phyloP scores from a whole-genome alignment of 2,888 invertebrate genomes.

The Spodoptera littoralis region DNA sequence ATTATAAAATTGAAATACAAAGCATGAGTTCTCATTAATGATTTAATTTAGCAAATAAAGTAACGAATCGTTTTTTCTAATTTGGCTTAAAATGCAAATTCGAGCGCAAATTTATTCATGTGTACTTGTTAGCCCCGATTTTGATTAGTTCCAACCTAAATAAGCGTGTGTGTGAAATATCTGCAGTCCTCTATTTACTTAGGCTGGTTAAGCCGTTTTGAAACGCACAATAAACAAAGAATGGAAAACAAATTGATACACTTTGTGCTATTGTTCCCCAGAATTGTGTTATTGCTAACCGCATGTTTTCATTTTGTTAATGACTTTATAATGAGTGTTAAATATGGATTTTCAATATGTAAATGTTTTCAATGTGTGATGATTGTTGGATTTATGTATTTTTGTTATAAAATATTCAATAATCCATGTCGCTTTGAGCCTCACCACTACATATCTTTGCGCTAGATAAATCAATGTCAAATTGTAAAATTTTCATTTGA shows the following conservation, averaged over 20 bases:
- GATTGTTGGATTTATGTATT: no score
- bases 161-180: conserved; percentile 62
- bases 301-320: conserved; percentile 1
- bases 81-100: conserved; percentile 53
- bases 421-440: no score
- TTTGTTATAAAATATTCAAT: no score
- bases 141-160: conserved; percentile 63
- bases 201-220: conserved; percentile 61
- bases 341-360: no score
- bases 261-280: conserved; percentile 16
- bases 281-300: conserved; percentile 9
- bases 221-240: conserved; percentile 58
- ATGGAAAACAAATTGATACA: conserved; percentile 40
- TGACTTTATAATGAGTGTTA: no score
- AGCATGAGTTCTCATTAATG: conserved; percentile 6
- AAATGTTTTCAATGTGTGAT: background rate
- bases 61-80: conserved; percentile 48
- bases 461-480: no score
- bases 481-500: background rate
- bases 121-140: conserved; percentile 60
- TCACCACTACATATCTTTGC: no score
- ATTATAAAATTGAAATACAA: no score
- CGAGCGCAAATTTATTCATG: conserved; percentile 62
- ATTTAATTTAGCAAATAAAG: conserved; percentile 44
- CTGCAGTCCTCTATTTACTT: conserved; percentile 63